Conservation (phyloP, 2,797 vertebrate species). For the Phalanger gymnotis region DNA sequence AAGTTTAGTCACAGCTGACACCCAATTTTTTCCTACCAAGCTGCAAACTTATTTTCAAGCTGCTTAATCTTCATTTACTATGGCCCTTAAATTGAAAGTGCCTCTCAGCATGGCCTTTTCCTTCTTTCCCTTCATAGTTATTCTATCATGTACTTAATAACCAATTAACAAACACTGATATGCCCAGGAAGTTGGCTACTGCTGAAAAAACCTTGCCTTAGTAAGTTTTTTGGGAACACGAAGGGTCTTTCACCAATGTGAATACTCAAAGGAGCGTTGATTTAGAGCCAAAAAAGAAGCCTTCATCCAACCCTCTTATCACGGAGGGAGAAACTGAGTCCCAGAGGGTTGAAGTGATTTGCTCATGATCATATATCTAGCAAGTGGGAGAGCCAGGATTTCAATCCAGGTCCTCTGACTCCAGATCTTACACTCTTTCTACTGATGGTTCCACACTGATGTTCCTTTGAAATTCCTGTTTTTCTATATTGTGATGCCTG, state of each 20-base stretch:
- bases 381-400: not conserved
- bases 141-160: slow-evolving; percentile 22
- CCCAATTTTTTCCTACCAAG: not conserved
- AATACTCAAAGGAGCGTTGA: not conserved
- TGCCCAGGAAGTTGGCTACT: not conserved
- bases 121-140: not conserved
- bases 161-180: slow-evolving; percentile 5
- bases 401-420: not conserved
- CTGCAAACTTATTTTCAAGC: not conserved
- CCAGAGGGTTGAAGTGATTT: not conserved
- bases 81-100: slow-evolving; percentile 3
- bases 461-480: not conserved
- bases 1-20: not conserved
- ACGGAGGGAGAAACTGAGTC: not conserved
- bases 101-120: not conserved
- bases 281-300: not conserved
- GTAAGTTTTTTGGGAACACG: not conserved
- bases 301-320: not conserved
- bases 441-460: not conserved
- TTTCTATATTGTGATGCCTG: not conserved
- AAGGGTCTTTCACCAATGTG: not conserved
- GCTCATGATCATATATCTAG: not conserved
- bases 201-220: not conserved
- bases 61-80: slow-evolving; percentile 12
- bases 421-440: not conserved